Base-by-base conservation (phyloP, 2,888 invertebrate species). In the Neria commutata region DNA sequence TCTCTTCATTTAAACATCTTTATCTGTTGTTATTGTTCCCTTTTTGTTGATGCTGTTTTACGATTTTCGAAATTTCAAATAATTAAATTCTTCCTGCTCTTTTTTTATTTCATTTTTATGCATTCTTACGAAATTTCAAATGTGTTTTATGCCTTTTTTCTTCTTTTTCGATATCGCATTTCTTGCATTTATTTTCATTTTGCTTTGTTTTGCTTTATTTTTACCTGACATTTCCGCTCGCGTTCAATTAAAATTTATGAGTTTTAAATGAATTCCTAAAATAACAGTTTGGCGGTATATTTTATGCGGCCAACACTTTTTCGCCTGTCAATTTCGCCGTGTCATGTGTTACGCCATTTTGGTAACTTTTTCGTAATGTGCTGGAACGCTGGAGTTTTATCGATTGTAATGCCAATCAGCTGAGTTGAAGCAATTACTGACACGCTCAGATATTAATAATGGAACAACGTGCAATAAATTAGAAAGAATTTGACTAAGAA, bases 161-260 rank as follows among this genome's bases (percentile, higher is more conserved):
- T 52, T 55, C 56, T 33, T 58, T 61, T 58, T 59, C 48, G 19
- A 8, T 61, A 40, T 42, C 54, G 24, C n/a, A n/a, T n/a, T n/a
- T 49, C 11, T 49, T 46, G 16, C 21, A 54, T 17, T 33, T 42
- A 49, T 33, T 52, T 48, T 26, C n/a, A 16, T 16, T 17, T 46
- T 25, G 8, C 54, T 26, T 46, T 23, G 10, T 26, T 17, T 23
- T 16, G 10, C n/a, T 34, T 50, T 21, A 24, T 47, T 52, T 45
- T 62, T 67, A 64, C 64, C 65, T 64, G 67, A 54, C 60, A 64
- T 64, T 65, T 66, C 64, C 66, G 64, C 54, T 60, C 56, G 58
- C 58, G 56, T 64, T 66, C 63, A 66, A 67, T 66, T 66, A 64
- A 67, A 63, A 68, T 68, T 66, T 67, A 67, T 68, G 68, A 65